Evolutionary conservation across 2,113 vertebrate species (phyloP), one percentile per base, ranked within the genome.

Genomic region (Ictidomys tridecemlineatus): DNA sequence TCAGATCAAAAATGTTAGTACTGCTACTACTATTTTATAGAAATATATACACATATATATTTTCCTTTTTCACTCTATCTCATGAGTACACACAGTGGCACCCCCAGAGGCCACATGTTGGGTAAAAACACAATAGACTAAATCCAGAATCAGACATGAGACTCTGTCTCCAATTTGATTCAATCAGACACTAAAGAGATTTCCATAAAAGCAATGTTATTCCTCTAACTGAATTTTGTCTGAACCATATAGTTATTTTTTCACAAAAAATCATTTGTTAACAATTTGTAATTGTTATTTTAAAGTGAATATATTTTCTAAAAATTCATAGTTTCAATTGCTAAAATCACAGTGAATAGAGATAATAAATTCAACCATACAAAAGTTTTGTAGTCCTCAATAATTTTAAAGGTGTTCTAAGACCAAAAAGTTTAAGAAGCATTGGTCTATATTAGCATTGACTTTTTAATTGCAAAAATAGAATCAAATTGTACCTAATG

Each of bases 361-460:
- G 86, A 73, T 78, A 86, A 77, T 58, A 94, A 96, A 51, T 8
- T 1, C 51, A 92, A 32, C 83, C 2, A 78, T 74, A 61, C 42
- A 63, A 95, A 78, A 56, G 14, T 48, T 85, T 89, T 18, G 4
- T 13, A 32, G 16, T 39, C 45, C 37, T 80, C 34, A 72, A 48
- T 45, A 28, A 90, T 79, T 94, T 83, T 89, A 82, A 95, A 92
- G 18, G 61, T 8, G 8, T 70, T 85, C 61, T 82, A 58, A 80
- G 24, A 85, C 20, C 34, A 82, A 89, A 61, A 91, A 24, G n/a
- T 79, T 92, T 91, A 78, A 85, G 73, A 96, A 61, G 24, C 22
- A 69, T 4, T 34, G 13, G 39, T 73, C 45, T 65, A 79, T 56
- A 79, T 48, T 82, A 85, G 16, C 4, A 58, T 63, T 28, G 34